Conservation (phyloP, 2,113 vertebrate genomes). For the Cettia cetti region DNA sequence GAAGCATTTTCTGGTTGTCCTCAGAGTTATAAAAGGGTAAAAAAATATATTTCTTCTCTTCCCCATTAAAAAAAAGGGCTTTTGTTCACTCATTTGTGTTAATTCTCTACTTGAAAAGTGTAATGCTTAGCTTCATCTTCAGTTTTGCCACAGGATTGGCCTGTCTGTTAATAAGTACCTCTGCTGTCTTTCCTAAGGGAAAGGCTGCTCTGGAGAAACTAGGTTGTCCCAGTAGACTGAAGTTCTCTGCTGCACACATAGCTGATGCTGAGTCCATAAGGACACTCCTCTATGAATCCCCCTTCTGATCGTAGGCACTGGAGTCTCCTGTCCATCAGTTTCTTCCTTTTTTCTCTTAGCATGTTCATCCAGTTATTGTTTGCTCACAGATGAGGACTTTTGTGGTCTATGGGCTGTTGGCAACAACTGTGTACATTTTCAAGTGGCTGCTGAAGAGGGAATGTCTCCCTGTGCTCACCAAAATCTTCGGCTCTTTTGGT, state of each 20-base stretch:
- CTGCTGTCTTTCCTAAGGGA: neutral
- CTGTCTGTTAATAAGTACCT: neutral
- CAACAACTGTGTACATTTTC: neutral
- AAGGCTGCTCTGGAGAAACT: neutral
- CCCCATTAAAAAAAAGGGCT: neutral
- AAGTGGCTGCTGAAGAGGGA: neutral
- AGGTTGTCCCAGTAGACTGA: neutral
- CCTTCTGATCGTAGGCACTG: neutral
- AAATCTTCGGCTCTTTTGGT: neutral
- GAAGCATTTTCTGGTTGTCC: conserved; percentile 62
- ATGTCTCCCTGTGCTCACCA: neutral
- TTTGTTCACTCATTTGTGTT: conserved; percentile 19
- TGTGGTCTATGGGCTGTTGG: neutral
- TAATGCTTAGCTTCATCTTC: neutral
- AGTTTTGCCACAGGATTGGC: neutral
- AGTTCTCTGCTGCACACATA: neutral
- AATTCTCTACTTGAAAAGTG: neutral
- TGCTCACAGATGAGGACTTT: neutral
- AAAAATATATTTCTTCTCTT: conserved; percentile 43
- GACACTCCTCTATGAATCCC: accelerated
- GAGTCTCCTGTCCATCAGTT: neutral
- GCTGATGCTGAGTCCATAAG: neutral
- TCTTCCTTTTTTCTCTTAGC: neutral
- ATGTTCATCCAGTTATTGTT: neutral
- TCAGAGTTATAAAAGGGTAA: conserved; percentile 50